Conservation (phyloP, 2,888 invertebrate species). For the Boloria euphrosyne region DNA sequence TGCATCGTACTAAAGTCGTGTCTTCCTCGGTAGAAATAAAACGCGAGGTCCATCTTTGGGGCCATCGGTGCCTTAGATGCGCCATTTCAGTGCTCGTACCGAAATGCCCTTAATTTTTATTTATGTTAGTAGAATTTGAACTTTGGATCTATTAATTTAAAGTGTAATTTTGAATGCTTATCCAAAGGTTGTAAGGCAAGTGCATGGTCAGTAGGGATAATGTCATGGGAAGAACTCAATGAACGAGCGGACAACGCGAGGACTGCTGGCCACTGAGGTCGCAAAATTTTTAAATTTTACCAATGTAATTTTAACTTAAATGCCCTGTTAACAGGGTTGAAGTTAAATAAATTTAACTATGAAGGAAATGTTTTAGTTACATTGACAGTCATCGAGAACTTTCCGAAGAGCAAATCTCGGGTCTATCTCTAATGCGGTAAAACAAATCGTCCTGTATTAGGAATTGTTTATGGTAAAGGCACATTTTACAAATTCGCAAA, state of each 20-base stretch:
- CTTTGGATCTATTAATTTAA: not conserved
- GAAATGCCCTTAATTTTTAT: slow-evolving; percentile 47
- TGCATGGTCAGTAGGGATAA: slow-evolving; percentile 61
- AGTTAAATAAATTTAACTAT: slow-evolving; percentile 5
- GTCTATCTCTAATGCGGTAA: slow-evolving; percentile 36
- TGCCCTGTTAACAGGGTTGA: slow-evolving; percentile 45
- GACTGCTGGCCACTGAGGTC: slow-evolving; percentile 72
- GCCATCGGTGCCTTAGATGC: slow-evolving; percentile 80
- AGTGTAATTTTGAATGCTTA: slow-evolving; percentile 31
- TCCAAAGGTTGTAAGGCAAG: slow-evolving; percentile 46
- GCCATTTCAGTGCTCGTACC: slow-evolving; percentile 58
- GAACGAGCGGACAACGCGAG: slow-evolving; percentile 79
- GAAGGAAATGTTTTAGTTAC: slow-evolving; percentile 31
- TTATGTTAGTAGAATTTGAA: slow-evolving; percentile 15
- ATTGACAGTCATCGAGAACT: slow-evolving; percentile 37
- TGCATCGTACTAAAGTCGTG: slow-evolving; percentile 79
- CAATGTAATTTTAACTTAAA: slow-evolving; percentile 56
- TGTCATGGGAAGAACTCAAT: slow-evolving; percentile 82
- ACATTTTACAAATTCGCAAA: slow-evolving; percentile 14
- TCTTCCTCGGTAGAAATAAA: slow-evolving; percentile 81
- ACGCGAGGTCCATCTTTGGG: slow-evolving; percentile 80
- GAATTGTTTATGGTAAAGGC: slow-evolving; percentile 28
- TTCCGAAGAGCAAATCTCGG: slow-evolving; percentile 37
- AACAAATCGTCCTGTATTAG: slow-evolving; percentile 34
- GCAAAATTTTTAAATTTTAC: slow-evolving; percentile 54